A percentile compares a stretch with the other conserved stretches of the same genome.
These are phyloP conservation scores for Tyria jacobaeae DNA, from an alignment of 2,888 invertebrate species.

Conservation along the genomic window DNA sequence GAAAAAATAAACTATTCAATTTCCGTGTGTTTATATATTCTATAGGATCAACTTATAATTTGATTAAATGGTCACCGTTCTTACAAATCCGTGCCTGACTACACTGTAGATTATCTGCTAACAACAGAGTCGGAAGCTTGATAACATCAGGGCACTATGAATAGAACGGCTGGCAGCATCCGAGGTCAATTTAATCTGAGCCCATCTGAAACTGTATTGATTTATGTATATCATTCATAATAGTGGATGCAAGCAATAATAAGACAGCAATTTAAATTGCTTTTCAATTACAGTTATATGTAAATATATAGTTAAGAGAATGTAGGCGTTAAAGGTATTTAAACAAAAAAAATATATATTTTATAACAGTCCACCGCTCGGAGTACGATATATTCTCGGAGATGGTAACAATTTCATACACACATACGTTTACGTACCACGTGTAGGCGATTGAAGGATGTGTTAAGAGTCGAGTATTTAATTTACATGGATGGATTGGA, in stretches of 20 bases:
- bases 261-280: not conserved
- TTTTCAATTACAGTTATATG: not conserved
- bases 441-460: too few relatives aligned
- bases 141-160: slow-evolving; percentile 14
- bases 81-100: slow-evolving; percentile 1
- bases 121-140: slow-evolving; percentile 4
- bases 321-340: too few relatives aligned
- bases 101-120: not conserved
- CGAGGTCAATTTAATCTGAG: slow-evolving; percentile 8
- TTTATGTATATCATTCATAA: slow-evolving; percentile 11
- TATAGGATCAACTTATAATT: too few relatives aligned
- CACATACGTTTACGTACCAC: too few relatives aligned
- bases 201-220: not conserved
- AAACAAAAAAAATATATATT: too few relatives aligned
- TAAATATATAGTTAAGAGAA: not conserved
- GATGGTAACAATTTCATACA: too few relatives aligned
- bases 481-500: too few relatives aligned
- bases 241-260: not conserved
- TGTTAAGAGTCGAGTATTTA: too few relatives aligned
- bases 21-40: too few relatives aligned
- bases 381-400: too few relatives aligned
- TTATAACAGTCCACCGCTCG: too few relatives aligned
- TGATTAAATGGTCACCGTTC: not conserved
- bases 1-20: too few relatives aligned
- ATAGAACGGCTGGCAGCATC: slow-evolving; percentile 7